These are phyloP conservation scores for Terrapene triunguis DNA, from an alignment of 2,113 vertebrate genomes.

Conservation along the genomic window DNA sequence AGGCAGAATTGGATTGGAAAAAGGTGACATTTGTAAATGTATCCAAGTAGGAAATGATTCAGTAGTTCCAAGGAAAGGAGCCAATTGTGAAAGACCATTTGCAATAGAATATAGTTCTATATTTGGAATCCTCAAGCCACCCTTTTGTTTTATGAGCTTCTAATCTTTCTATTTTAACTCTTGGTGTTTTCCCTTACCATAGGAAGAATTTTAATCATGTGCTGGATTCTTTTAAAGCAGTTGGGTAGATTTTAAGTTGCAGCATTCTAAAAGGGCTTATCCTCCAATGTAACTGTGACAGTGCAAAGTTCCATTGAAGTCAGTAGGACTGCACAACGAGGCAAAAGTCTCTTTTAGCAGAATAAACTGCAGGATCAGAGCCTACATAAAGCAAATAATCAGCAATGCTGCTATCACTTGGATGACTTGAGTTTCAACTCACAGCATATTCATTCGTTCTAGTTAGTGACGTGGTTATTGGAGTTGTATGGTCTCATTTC, in stretches of 20 bases:
- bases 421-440: not conserved
- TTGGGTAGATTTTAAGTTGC: not conserved
- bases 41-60: constrained; percentile 66
- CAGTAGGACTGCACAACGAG: not conserved
- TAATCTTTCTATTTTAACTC: constrained; percentile 45
- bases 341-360: not conserved
- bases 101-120: constrained; percentile 25
- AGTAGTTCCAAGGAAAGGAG: constrained; percentile 41
- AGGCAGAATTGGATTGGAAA: constrained; percentile 46
- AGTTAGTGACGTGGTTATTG: constrained; percentile 1
- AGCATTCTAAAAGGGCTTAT: not conserved
- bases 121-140: constrained; percentile 28
- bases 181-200: constrained; percentile 39
- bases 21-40: constrained; percentile 47
- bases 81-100: constrained; percentile 62
- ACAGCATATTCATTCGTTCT: constrained; percentile 20
- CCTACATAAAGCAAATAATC: not conserved
- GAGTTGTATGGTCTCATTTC: not conserved
- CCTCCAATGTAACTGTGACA: not conserved
- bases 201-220: not conserved
- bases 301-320: not conserved
- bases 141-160: constrained; percentile 68
- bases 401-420: not conserved
- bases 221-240: not conserved
- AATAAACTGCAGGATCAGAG: not conserved